Percentiles rank a stretch among this genome's conserved stretches.
Evolutionary conservation across 2,888 invertebrate species (phyloP).

Genomic region (Tethea ocularis): DNA sequence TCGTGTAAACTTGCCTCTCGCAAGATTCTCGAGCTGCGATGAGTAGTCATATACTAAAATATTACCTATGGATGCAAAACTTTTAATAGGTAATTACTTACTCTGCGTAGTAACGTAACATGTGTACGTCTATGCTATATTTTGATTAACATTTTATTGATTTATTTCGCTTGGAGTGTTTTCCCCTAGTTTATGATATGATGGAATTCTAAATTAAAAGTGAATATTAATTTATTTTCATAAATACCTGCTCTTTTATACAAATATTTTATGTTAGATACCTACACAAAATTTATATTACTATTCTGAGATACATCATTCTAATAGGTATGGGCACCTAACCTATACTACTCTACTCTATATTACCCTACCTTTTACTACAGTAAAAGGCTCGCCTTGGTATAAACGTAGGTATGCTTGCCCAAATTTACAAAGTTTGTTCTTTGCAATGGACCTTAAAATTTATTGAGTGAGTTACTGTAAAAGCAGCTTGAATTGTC

Average conservation of each 20-base stretch:
- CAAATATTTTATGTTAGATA: background rate
- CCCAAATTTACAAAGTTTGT: slow-evolving; percentile 13
- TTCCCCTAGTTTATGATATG: background rate
- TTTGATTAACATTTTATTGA: background rate
- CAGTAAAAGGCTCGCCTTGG: slow-evolving; percentile 20
- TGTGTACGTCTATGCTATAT: background rate
- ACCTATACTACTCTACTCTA: too few species aligned
- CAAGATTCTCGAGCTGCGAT: slow-evolving; percentile 11
- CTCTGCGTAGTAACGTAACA: slow-evolving; percentile 12
- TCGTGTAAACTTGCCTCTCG: slow-evolving; percentile 44
- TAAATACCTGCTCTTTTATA: too few species aligned
- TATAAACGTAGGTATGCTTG: slow-evolving; percentile 27
- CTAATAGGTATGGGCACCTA: too few species aligned
- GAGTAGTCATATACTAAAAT: slow-evolving; percentile 43
- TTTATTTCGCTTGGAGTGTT: background rate
- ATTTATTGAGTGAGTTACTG: slow-evolving; percentile 2
- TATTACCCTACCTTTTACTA: slow-evolving; percentile 16
- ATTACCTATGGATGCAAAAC: slow-evolving; percentile 36
- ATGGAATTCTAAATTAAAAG: too few species aligned
- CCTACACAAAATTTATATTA: background rate
- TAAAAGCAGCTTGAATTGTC: background rate
- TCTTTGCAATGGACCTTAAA: background rate
- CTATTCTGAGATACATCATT: background rate
- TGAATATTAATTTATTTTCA: too few species aligned
- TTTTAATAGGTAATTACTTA: slow-evolving; percentile 35